phyloP scores from a whole-genome alignment of 2,888 invertebrate genomes.

The Himalopsyche anomala region DNA sequence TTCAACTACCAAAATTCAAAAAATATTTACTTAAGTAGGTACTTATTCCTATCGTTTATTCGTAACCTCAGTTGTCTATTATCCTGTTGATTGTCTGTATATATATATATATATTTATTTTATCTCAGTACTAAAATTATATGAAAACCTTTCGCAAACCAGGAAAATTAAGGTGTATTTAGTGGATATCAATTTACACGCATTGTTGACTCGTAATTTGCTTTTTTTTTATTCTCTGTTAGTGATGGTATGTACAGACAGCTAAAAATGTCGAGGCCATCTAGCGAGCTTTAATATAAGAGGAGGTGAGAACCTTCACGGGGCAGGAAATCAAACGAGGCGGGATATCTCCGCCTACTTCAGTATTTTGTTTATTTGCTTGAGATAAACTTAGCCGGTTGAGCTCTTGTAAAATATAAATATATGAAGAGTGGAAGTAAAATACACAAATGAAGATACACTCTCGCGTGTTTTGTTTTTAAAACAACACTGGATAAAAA shows the following conservation, averaged over 20 bases:
- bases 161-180: too few species aligned
- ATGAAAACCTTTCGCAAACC: too few species aligned
- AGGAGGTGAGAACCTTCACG: conserved; percentile 39
- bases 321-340: conserved; percentile 37
- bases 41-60: too few species aligned
- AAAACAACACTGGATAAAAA: too few species aligned
- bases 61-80: too few species aligned
- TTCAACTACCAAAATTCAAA: not conserved
- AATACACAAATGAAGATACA: too few species aligned
- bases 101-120: too few species aligned
- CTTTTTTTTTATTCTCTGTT: not conserved
- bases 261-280: conserved; percentile 27
- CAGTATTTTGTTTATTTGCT: not conserved
- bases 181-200: not conserved
- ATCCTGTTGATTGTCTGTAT: too few species aligned
- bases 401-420: not conserved
- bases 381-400: not conserved
- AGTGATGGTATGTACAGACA: not conserved
- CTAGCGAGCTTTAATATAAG: conserved; percentile 10
- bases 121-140: too few species aligned
- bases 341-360: conserved; percentile 22
- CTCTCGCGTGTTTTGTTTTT: too few species aligned
- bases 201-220: not conserved
- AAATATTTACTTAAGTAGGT: not conserved
- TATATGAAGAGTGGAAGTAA: too few species aligned